Base-by-base conservation (phyloP, 2,888 invertebrate species). In the Teleogryllus oceanicus region DNA sequence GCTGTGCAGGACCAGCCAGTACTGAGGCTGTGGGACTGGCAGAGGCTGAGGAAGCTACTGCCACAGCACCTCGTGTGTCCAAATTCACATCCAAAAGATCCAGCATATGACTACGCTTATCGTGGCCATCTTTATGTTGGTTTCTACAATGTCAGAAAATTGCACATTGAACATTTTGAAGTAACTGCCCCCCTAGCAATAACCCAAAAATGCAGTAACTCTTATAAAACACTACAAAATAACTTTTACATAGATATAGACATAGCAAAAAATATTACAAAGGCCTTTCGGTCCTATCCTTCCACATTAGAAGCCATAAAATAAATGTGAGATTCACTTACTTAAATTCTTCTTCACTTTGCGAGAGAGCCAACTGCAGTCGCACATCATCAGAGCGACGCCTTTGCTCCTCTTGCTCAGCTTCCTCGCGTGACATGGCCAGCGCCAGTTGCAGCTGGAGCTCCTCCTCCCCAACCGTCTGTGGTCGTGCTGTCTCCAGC, bases 341-440 rank as follows among this genome's bases (percentile, higher is more conserved):
- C 94, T 93, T 94, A 88, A 95, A 95, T 89, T 96, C 96, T 87
- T 96, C 94, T 88, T 96, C 95, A 87, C 96, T 97, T 89, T 98
- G 97, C 86, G 94, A 94, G 84, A 99, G 90, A 74, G 98, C 98
- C 87, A 99, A 90, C 89, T 98, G 98, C 84, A 99, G 90, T 83
- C 98, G 92, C 83, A 98, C 96, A 88, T 99, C 98, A 87, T 99
- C 99, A 84, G 96, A 96, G 83, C 97, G 93, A 81, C 96, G 90
- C 86, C 96, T 92, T 84, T 96, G 93, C 88, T 98, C 97, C 87
- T 98, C 98, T 84, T 97, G 94, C 86, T 99, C 99, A 50, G 98
- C 98, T 89, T 99, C 99, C 88, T 99, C 99, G 82, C 98, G 92
- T 78, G 97, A 97, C 96, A 99, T 98, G 80, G 99, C 99, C 86